phyloP scores from a whole-genome alignment of 2,797 vertebrate genomes.

The Vespertilio murinus region DNA sequence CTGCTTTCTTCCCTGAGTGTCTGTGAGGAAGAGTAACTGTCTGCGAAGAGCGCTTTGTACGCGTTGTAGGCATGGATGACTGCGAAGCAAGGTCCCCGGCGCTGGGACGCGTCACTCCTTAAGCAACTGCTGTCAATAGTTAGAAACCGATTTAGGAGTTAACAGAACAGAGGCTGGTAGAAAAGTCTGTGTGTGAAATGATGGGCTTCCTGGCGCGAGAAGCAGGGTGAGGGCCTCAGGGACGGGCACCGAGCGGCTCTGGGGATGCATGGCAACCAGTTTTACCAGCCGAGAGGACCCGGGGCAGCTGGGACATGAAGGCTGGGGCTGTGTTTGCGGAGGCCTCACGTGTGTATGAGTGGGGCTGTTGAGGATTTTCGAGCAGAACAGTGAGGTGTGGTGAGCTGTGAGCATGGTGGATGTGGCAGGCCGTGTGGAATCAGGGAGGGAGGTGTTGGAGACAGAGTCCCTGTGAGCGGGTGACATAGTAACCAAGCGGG shows the following conservation, averaged over 20 bases:
- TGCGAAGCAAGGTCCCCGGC: background rate
- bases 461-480: background rate
- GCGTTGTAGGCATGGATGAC: background rate
- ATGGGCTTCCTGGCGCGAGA: background rate
- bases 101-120: background rate
- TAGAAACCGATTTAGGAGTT: background rate
- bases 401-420: background rate
- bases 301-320: background rate
- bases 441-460: background rate
- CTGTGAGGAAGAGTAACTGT: background rate
- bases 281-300: background rate
- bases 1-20: background rate
- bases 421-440: rapidly evolving
- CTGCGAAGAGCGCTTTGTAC: background rate
- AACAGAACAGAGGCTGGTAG: background rate
- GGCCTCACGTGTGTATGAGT: rapidly evolving
- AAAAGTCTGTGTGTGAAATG: background rate
- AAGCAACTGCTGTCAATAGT: background rate
- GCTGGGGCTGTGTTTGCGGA: no score
- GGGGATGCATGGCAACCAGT: background rate
- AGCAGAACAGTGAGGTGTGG: background rate
- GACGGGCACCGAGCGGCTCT: background rate
- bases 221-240: background rate
- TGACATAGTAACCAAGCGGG: background rate
- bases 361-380: background rate